A percentile compares a stretch with the other conserved stretches of the same genome.
These are phyloP conservation scores for Troilus luridus DNA, from an alignment of 2,888 invertebrate genomes.

Conservation along the genomic window DNA sequence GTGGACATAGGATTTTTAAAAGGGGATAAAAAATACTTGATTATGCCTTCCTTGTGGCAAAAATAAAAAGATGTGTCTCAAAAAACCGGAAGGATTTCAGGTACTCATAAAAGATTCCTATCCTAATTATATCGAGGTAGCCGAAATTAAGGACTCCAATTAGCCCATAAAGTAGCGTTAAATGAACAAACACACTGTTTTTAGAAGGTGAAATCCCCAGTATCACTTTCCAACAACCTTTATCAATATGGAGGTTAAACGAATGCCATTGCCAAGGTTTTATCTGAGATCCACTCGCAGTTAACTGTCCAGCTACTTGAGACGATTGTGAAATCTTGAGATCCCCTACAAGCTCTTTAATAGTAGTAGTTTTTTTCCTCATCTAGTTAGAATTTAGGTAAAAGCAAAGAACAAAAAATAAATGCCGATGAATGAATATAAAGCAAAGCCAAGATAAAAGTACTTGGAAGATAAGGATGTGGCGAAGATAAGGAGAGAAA, in stretches of 20 bases:
- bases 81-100: too few relatives aligned
- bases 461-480: neutral
- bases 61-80: too few relatives aligned
- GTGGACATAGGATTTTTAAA: too few relatives aligned
- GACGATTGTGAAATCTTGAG: neutral
- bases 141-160: too few relatives aligned
- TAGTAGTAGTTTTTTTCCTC: neutral
- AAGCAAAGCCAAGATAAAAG: neutral
- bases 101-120: too few relatives aligned
- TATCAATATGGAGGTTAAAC: neutral
- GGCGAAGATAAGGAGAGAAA: slow-evolving; percentile 1
- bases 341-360: neutral
- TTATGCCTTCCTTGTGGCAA: too few relatives aligned
- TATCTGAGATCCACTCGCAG: neutral
- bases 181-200: too few relatives aligned
- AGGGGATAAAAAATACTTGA: too few relatives aligned
- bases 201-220: neutral
- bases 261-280: neutral
- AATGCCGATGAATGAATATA: neutral
- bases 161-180: too few relatives aligned
- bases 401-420: neutral
- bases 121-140: too few relatives aligned
- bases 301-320: neutral
- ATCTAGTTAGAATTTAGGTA: neutral
- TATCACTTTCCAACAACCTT: neutral